Conservation (phyloP, 2,113 vertebrate species). For the Nycticryphes semicollaris region DNA sequence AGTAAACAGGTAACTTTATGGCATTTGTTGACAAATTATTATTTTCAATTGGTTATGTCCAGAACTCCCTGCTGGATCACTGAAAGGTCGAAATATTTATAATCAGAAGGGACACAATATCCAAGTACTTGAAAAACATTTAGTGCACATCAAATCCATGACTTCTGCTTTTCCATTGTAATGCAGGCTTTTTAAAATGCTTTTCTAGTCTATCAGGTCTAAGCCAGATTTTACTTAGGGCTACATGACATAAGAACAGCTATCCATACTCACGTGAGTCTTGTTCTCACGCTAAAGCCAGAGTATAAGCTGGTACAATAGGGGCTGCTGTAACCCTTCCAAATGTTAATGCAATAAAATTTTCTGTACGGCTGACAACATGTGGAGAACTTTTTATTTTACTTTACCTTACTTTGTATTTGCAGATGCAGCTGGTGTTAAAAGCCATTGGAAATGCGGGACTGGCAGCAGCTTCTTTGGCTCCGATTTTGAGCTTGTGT, state of each 20-base stretch:
- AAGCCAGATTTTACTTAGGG: background rate
- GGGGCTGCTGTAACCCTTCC: background rate
- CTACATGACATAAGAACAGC: background rate
- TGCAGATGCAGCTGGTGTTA: conserved; percentile 77
- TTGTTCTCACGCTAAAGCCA: background rate
- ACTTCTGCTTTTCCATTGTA: background rate
- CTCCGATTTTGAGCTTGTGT: conserved; percentile 70
- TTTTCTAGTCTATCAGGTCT: background rate
- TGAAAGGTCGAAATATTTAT: background rate
- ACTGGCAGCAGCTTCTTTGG: conserved; percentile 64
- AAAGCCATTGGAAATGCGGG: conserved; percentile 86
- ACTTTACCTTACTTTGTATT: background rate
- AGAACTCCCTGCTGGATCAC: background rate
- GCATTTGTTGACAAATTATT: background rate
- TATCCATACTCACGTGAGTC: background rate
- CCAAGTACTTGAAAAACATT: background rate
- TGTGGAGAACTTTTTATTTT: background rate
- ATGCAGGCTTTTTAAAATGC: background rate
- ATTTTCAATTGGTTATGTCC: background rate
- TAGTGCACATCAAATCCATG: background rate
- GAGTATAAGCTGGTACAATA: background rate
- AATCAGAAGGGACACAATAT: background rate
- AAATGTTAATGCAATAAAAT: background rate
- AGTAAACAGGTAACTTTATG: background rate
- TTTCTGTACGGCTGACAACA: background rate